Base-by-base conservation (phyloP, 2,888 invertebrate genomes). In the Zonitis immaculata region DNA sequence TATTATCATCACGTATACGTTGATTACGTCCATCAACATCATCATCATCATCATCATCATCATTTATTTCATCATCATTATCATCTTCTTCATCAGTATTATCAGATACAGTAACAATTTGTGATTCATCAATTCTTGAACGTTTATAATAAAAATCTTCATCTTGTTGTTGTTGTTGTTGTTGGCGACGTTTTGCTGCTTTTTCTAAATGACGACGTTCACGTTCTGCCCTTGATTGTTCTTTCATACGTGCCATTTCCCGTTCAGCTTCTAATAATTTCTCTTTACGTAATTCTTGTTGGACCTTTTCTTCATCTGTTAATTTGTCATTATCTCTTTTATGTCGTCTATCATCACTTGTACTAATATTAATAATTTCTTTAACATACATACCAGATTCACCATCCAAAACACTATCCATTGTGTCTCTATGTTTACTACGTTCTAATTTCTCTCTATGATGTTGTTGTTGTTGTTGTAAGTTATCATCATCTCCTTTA, bases 221-320 rank as follows among this genome's bases (percentile, higher is more conserved):
- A 12, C 89, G 73, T 69, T 90, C 90, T 49, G 82, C 80, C 18
- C 87, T 79, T 0, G 88, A 87, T 48, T 84, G 84, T 71, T 89
- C 86, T 73, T 89, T 90, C 49, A 89, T 81, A 62, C 88, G 82
- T 2, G 86, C 87, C 82, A 86, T 89, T 76, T 91, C 87, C 26
- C 89, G 78, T 66, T 87, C 88, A 65, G 88, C 88, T 73, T 85
- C 86, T 56, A 89, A 71, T 44, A 89, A 75, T 67, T 84, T 84
- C 58, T 86, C 84, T 65, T 84, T 81, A 63, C 89, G 77, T 68
- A 85, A 80, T 55, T 80, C 80, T 47, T 75, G 74, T 55, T 76
- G 74, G 25, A 69, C 69, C 51, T 66, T 66, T 56, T 77, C 77
- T 54, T 74, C 73, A 44, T 75, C 74, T 2, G 71, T 71, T 56